These are phyloP conservation scores for Malurus leucopterus DNA, from an alignment of 2,797 vertebrate species.

Conservation along the genomic window DNA sequence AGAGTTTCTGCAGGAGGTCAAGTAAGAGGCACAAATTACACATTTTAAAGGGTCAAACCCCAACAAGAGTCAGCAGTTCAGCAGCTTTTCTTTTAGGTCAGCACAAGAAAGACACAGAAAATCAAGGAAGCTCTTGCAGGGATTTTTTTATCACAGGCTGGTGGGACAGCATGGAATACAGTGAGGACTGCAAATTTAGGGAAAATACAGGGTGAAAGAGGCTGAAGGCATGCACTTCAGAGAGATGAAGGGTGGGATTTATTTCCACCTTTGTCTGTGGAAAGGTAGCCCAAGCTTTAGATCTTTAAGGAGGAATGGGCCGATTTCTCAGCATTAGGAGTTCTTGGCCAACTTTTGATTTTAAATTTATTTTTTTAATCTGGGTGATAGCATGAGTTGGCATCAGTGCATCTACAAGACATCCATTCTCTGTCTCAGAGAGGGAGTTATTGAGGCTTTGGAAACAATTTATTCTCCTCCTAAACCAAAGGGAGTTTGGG, in stretches of 20 bases:
- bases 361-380: background rate
- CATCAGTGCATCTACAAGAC: background rate
- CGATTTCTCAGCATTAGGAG: background rate
- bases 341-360: background rate
- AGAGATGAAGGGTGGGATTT: background rate
- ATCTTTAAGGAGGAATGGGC: background rate
- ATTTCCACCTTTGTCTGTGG: background rate
- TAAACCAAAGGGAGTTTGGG: background rate
- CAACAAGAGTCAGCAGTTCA: background rate
- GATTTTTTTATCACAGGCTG: background rate
- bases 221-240: background rate
- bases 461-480: background rate
- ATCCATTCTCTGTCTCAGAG: background rate
- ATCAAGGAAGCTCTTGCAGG: background rate
- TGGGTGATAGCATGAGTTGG: background rate
- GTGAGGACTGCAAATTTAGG: background rate
- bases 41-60: background rate
- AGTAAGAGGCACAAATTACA: background rate
- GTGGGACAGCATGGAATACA: background rate
- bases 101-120: background rate
- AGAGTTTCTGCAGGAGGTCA: background rate
- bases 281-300: background rate
- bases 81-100: background rate
- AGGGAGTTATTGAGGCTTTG: background rate
- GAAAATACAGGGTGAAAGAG: background rate